Percentiles rank a stretch among this genome's conserved stretches.
These are phyloP conservation scores for Dufourea novaeangliae DNA, from an alignment of 1,140 invertebrate species.

Conservation along the genomic window DNA sequence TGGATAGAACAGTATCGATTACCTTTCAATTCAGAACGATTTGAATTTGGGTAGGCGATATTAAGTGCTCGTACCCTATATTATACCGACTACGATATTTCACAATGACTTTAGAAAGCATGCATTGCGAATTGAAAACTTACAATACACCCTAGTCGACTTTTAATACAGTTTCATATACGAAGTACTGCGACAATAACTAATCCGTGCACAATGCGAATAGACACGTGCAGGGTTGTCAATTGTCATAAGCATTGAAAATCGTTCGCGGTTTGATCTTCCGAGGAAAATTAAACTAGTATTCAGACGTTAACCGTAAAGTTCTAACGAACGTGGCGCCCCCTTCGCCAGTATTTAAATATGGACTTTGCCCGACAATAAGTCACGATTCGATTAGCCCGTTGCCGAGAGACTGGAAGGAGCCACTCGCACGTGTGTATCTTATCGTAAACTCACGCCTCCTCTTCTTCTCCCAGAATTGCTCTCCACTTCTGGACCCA, in stretches of 20 bases:
- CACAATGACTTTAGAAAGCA: not conserved
- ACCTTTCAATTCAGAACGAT: too few relatives aligned
- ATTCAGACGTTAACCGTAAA: constrained; percentile 15
- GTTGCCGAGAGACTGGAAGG: constrained; percentile 45
- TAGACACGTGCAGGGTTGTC: not conserved
- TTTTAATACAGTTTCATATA: not conserved
- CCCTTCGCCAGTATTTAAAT: constrained; percentile 15
- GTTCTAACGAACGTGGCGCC: constrained; percentile 44
- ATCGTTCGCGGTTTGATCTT: constrained; percentile 1
- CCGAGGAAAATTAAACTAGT: not conserved
- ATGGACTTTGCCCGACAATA: constrained; percentile 41
- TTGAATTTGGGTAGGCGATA: too few relatives aligned
- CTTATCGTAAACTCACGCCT: constrained; percentile 68
- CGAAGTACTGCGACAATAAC: not conserved
- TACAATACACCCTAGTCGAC: not conserved
- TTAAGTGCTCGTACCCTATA: too few relatives aligned
- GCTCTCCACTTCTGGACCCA: constrained; percentile 42
- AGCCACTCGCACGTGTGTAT: constrained; percentile 51
- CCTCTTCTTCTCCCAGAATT: constrained; percentile 62
- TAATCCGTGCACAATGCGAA: not conserved
- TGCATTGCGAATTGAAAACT: constrained; percentile 17
- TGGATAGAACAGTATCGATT: too few relatives aligned
- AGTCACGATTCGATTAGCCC: constrained; percentile 72
- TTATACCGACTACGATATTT: constrained; percentile 18
- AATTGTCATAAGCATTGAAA: constrained; percentile 17